phyloP scores from a whole-genome alignment of 2,797 vertebrate genomes.

The Platyrinchus mystaceus region DNA sequence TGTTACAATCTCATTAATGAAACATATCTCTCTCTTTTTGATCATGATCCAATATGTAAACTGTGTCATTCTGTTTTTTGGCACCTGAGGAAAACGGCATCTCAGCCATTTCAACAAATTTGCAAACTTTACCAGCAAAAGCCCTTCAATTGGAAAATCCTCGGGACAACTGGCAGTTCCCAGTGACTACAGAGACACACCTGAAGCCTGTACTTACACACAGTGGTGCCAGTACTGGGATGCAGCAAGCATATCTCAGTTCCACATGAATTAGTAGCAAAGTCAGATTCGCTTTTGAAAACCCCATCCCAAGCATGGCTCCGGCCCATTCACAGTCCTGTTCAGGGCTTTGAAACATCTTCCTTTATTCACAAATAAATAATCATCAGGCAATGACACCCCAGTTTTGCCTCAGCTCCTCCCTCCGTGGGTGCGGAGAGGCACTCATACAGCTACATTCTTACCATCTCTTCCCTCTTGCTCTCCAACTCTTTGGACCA shows the following conservation, averaged over 20 bases:
- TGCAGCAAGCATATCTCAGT: not conserved
- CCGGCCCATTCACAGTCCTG: not conserved
- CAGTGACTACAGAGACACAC: not conserved
- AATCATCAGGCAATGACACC: not conserved
- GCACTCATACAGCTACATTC: rapidly evolving
- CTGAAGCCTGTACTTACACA: not conserved
- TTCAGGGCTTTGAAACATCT: not conserved
- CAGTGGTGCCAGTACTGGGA: not conserved
- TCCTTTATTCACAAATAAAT: not conserved
- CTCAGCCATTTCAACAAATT: not conserved
- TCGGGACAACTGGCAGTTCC: not conserved
- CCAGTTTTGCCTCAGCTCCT: not conserved
- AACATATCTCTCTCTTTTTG: not conserved
- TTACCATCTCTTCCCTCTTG: not conserved
- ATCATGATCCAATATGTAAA: not conserved
- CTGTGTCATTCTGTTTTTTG: not conserved
- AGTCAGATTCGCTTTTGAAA: not conserved
- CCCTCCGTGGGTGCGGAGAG: rapidly evolving
- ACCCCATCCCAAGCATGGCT: not conserved
- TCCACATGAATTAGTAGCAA: not conserved
- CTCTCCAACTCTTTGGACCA: not conserved
- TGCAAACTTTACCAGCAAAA: not conserved
- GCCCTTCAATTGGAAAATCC: not conserved
- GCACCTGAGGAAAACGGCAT: not conserved
- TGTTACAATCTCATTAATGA: not conserved